These are phyloP conservation scores for Candoia aspera DNA, from an alignment of 2,113 vertebrate genomes.

Conservation along the genomic window DNA sequence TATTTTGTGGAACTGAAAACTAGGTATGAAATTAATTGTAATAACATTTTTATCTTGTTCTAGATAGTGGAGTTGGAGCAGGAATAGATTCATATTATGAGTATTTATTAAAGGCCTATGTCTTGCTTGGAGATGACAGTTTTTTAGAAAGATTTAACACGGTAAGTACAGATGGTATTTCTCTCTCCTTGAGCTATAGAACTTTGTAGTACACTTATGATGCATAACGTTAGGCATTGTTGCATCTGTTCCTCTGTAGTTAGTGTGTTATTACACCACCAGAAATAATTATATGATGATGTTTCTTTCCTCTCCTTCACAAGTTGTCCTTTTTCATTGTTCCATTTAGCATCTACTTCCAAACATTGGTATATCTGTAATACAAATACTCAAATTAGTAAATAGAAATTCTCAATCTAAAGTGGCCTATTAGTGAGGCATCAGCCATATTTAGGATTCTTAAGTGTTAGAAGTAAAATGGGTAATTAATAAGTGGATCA, in stretches of 20 bases:
- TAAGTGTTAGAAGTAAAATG: background rate
- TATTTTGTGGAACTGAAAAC: background rate
- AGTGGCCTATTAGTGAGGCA: background rate
- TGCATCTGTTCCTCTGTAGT: background rate
- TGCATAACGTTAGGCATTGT: background rate
- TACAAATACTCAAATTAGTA: background rate
- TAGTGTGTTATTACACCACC: constrained; percentile 7
- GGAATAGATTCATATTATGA: constrained; percentile 99
- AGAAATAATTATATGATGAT: background rate
- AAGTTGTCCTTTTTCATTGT: background rate
- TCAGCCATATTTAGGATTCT: background rate
- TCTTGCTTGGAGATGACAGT: constrained; percentile 94
- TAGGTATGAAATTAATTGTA: constrained; percentile 7
- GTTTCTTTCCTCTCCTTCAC: background rate
- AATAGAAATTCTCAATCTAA: background rate
- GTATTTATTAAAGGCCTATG: constrained; percentile 96
- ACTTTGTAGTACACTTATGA: background rate
- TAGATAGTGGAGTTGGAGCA: constrained; percentile 97
- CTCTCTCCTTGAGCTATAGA: background rate
- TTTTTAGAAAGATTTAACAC: constrained; percentile 97
- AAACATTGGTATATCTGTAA: background rate
- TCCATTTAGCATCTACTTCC: background rate
- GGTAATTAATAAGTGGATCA: background rate
- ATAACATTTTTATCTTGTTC: constrained; percentile 36
- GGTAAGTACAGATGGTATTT: constrained; percentile 74